phyloP scores from a whole-genome alignment of 2,888 invertebrate genomes.

The Pteria penguin region DNA sequence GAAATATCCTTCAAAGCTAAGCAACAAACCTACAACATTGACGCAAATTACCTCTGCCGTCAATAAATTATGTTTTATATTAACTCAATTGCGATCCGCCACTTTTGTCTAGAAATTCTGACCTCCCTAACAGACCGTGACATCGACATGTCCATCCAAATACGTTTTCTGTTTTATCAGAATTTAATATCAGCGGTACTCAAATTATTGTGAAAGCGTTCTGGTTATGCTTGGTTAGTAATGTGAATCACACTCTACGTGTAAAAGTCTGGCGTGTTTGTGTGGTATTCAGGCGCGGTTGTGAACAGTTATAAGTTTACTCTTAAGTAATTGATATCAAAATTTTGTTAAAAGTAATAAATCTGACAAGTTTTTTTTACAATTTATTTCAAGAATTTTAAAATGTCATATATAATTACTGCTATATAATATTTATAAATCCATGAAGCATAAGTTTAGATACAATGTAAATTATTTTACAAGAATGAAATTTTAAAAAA shows the following conservation, averaged over 20 bases:
- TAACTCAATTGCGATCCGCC: conserved; percentile 24
- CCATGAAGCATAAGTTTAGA: too few species aligned
- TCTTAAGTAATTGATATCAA: too few species aligned
- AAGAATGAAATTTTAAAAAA: too few species aligned
- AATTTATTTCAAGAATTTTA: too few species aligned
- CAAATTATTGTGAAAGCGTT: conserved; percentile 40
- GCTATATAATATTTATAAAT: too few species aligned
- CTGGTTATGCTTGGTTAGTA: conserved; percentile 37
- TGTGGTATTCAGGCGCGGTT: too few species aligned
- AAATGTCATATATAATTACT: too few species aligned
- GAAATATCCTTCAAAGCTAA: conserved; percentile 23
- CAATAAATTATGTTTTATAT: conserved; percentile 33
- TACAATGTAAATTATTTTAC: too few species aligned
- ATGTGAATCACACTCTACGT: conserved; percentile 39
- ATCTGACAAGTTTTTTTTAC: too few species aligned
- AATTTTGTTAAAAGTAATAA: too few species aligned
- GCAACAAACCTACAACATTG: conserved; percentile 19
- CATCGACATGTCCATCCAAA: conserved; percentile 42
- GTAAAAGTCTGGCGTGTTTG: conserved; percentile 9
- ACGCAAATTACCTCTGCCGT: conserved; percentile 30
- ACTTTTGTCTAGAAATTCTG: conserved; percentile 28
- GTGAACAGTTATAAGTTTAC: too few species aligned
- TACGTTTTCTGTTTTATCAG: conserved; percentile 31
- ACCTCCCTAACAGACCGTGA: conserved; percentile 40
- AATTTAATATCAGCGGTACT: conserved; percentile 15